Evolutionary conservation across 2,113 vertebrate genomes (phyloP), one percentile per base, ranked within the genome.

Genomic region (Oncorhynchus tshawytscha): DNA sequence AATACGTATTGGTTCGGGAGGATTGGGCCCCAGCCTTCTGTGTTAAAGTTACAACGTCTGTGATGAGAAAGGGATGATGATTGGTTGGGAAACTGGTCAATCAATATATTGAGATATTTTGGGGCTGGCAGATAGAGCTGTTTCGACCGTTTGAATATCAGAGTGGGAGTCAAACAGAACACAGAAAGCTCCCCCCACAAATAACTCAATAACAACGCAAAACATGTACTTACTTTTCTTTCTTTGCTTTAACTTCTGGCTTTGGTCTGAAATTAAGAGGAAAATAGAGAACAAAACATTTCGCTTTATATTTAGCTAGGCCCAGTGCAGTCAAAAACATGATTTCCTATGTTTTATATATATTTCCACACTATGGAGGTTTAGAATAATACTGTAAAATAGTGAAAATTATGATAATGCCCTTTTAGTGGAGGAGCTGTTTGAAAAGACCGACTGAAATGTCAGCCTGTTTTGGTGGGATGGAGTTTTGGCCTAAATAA

Each of bases 181-280:
- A 51, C 72, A 60, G 39, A 78, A 66, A 60, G 11, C 39, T 9
- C 24, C 20, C 22, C 51, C 34, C 20, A 72, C 27, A 29, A 2
- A 70, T 65, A 11, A 76, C n/a, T 75, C 13, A 15, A 51, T 31
- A 13, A 65, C 34, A 78, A 74, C 0, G 68, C 5, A 49, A 20
- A 82, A 71, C 48, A 75, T 25, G 62, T 71, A 97, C 97, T 97
- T 96, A 98, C 97, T 96, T 95, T 95, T 95, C 93, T 95, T 94
- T 95, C 88, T 93, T 96, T 91, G 81, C 90, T 95, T 88, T 95
- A 72, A 94, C 86, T 71, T 95, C 96, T 92, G 94, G 94, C 94
- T 97, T 98, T 94, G 82, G 85, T 94, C 97, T 98, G 91, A 54
- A 92, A 92, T 78, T 48, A 85, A n/a, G 13, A 45, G 31, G 39